phyloP scores from a whole-genome alignment of 2,888 invertebrate species.

The Melieria omissa region DNA sequence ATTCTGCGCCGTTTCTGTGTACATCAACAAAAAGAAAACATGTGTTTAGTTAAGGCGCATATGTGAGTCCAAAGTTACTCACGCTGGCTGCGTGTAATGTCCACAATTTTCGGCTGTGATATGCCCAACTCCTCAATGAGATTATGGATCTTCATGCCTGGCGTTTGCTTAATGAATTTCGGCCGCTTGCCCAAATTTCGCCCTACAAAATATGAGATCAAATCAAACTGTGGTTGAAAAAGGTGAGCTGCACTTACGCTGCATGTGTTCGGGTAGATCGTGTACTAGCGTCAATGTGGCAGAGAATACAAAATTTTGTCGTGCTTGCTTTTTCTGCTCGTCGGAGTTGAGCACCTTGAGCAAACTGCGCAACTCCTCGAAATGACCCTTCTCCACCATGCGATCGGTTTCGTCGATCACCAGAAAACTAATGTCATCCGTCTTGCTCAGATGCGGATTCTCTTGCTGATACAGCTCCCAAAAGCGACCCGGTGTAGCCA shows the following conservation, averaged over 20 bases:
- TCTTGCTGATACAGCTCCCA: constrained; percentile 92
- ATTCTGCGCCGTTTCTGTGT: constrained; percentile 80
- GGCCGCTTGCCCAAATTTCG: constrained; percentile 59
- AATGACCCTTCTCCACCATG: constrained; percentile 97
- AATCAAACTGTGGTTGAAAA: neutral
- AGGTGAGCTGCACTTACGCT: constrained; percentile 65
- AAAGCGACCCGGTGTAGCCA: constrained; percentile 96
- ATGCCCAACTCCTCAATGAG: constrained; percentile 86
- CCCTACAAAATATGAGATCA: constrained; percentile 45
- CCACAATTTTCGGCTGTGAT: constrained; percentile 91
- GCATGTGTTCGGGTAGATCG: constrained; percentile 80
- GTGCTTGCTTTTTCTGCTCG: constrained; percentile 69
- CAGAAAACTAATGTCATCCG: constrained; percentile 82
- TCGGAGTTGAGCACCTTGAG: constrained; percentile 83
- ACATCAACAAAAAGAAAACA: neutral
- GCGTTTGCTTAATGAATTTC: constrained; percentile 74
- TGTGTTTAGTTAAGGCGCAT: too few relatives aligned
- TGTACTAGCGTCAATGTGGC: constrained; percentile 95
- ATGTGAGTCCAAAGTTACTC: constrained; percentile 36
- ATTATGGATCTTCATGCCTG: constrained; percentile 80
- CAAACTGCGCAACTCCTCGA: constrained; percentile 87
- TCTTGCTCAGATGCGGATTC: constrained; percentile 78
- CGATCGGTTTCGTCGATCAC: constrained; percentile 99
- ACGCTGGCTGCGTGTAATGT: constrained; percentile 84
- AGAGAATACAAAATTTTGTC: constrained; percentile 97